Evolutionary conservation across 1,140 invertebrate species (phyloP).

Genomic region (Papilio glaucus): DNA sequence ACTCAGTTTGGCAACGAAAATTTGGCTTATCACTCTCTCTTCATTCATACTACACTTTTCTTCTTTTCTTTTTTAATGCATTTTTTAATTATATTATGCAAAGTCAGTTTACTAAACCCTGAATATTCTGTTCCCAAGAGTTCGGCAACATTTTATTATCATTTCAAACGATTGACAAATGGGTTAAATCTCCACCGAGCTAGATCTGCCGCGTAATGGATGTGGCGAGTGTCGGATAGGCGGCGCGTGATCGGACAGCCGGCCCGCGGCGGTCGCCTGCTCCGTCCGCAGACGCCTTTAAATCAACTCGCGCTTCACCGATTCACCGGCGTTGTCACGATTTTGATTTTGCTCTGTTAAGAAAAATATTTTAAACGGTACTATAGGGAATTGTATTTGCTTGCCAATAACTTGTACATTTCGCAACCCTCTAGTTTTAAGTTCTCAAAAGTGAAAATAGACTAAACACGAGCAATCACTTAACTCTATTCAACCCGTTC

Average conservation of each 20-base stretch:
- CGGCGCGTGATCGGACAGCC: constrained; percentile 50
- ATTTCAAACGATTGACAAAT: constrained; percentile 46
- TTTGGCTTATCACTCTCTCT: no score
- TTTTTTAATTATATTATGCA: neutral
- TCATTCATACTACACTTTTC: no score
- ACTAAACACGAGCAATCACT: no score
- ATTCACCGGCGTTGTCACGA: constrained; percentile 26
- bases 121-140: constrained; percentile 15
- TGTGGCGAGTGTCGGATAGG: constrained; percentile 48
- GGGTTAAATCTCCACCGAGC: constrained; percentile 48
- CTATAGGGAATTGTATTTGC: neutral
- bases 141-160: constrained; percentile 26
- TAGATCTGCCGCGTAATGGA: constrained; percentile 45
- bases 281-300: constrained; percentile 23
- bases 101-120: constrained; percentile 17
- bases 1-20: no score
- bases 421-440: no score
- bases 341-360: constrained; percentile 35
- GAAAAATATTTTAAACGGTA: constrained; percentile 22
- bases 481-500: no score
- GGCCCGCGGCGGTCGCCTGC: constrained; percentile 43
- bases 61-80: no score
- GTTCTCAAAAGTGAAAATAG: no score
- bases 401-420: neutral
- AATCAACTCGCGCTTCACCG: constrained; percentile 14